Base-by-base conservation (phyloP, 2,113 vertebrate species). In the Thymallus thymallus region DNA sequence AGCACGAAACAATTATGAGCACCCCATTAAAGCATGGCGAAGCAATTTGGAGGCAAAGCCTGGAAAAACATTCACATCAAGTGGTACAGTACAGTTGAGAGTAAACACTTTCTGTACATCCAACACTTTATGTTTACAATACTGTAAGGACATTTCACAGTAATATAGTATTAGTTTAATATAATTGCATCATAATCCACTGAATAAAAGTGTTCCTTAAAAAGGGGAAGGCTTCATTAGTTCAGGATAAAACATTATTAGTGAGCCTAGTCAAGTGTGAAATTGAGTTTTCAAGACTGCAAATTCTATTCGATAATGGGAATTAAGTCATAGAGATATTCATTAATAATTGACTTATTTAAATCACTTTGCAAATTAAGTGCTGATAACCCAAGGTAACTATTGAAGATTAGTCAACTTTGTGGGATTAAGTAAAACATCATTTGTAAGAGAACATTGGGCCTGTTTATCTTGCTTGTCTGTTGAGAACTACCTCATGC, bases 301-400 rank as follows among this genome's bases (percentile, higher is more conserved):
- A 82, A 89, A 90, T 91, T 91, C 90, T 88, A 90, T 90, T 88
- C 83, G 90, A 90, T 91, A 90, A 90, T 91, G 89, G 91, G 86
- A 86, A 92, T 92, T 88, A 91, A 91, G 88, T 91, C 89, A 88
- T 89, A 90, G 88, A 88, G 90, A 91, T 88, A 91, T 91, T 91
- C 91, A 90, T 89, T 90, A 85, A 88, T 89, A 90, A 89, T 90
- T 91, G 85, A 91, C 89, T 91, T 89, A 86, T 83, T 91, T 89
- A 88, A 87, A 90, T 87, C 89, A 91, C 86, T 88, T 89, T 90
- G 88, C 90, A 89, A 91, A 91, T 89, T 83, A 91, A 92, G 86
- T 83, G 85, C 88, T 81, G 86, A 88, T 91, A 88, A 90, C 64
- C 80, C 73, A 75, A 58, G 20, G 89, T 86, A 87, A 89, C 78